Conservation (phyloP, 2,888 invertebrate genomes). For the Scaptomyza cyrtandrae region DNA sequence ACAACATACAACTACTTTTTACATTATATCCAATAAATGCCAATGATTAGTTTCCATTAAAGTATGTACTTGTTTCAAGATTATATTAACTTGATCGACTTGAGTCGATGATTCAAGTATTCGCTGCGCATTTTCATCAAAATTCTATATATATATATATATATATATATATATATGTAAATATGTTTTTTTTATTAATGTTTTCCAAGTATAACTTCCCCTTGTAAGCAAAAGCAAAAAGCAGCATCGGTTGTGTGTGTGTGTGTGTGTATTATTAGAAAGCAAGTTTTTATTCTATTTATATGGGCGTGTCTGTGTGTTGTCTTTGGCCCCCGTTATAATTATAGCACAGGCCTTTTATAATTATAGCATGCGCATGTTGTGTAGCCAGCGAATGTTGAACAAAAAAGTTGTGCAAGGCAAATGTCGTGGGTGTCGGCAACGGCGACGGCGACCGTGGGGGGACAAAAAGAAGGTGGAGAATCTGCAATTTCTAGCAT, state of each 20-base stretch:
- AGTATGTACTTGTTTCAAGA: no score
- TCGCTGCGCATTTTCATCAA: neutral
- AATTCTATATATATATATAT: neutral
- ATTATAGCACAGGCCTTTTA: slow-evolving; percentile 73
- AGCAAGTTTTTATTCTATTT: slow-evolving; percentile 59
- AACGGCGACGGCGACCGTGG: neutral
- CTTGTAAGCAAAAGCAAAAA: neutral
- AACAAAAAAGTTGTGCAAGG: slow-evolving; percentile 59
- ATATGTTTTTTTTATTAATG: neutral
- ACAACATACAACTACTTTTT: no score
- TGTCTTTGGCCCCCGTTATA: slow-evolving; percentile 67
- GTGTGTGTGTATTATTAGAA: slow-evolving; percentile 20
- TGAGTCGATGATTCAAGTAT: neutral
- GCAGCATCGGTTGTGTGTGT: neutral
- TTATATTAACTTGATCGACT: no score
- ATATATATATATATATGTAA: no score
- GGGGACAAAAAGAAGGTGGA: neutral
- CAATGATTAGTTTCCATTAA: no score
- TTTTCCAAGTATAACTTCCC: neutral
- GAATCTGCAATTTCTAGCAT: slow-evolving; percentile 41
- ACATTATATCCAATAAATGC: no score
- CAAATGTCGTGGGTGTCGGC: slow-evolving; percentile 34
- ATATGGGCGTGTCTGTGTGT: slow-evolving; percentile 67
- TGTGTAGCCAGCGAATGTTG: slow-evolving; percentile 35
- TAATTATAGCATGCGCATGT: slow-evolving; percentile 66